These are phyloP conservation scores for Neomorphus geoffroyi DNA, from an alignment of 2,797 vertebrate genomes.

Conservation along the genomic window DNA sequence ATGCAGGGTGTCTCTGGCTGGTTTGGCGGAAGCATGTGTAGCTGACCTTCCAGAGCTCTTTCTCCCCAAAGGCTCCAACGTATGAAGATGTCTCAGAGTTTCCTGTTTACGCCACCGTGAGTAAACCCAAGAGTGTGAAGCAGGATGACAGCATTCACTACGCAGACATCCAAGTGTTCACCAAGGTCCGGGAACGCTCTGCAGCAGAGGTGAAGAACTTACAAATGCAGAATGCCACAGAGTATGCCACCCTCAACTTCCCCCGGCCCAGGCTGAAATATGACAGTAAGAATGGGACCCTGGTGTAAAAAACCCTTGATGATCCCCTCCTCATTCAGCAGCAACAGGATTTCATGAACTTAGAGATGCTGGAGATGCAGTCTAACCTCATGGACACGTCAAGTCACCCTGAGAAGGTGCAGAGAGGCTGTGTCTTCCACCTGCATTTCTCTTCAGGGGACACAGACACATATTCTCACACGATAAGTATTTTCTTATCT, in stretches of 20 bases:
- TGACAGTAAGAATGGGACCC: conserved; percentile 75
- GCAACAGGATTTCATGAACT: neutral
- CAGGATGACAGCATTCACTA: conserved; percentile 75
- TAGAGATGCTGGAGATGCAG: neutral
- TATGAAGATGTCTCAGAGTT: conserved; percentile 57
- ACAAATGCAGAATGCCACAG: conserved; percentile 66
- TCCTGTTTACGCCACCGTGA: conserved; percentile 51
- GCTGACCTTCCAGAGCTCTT: neutral
- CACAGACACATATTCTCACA: neutral
- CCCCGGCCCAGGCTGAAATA: conserved; percentile 63
- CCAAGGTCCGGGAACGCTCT: conserved; percentile 8
- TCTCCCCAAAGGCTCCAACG: neutral
- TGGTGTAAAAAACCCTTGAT: conserved; percentile 62
- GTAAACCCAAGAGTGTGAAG: neutral
- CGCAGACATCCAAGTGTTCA: conserved; percentile 78
- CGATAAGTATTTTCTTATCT: neutral
- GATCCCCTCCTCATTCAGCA: neutral
- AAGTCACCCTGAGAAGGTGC: neutral
- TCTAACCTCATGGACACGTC: neutral
- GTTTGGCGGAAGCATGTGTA: neutral
- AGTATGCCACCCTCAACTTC: conserved; percentile 79
- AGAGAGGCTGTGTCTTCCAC: neutral
- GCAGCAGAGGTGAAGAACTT: conserved; percentile 42
- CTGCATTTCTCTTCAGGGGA: neutral
- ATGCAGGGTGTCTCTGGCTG: neutral